A percentile compares a stretch with the other conserved stretches of the same genome.
These are phyloP conservation scores for Stegostoma tigrinum DNA, from an alignment of 2,113 vertebrate species.

Conservation along the genomic window DNA sequence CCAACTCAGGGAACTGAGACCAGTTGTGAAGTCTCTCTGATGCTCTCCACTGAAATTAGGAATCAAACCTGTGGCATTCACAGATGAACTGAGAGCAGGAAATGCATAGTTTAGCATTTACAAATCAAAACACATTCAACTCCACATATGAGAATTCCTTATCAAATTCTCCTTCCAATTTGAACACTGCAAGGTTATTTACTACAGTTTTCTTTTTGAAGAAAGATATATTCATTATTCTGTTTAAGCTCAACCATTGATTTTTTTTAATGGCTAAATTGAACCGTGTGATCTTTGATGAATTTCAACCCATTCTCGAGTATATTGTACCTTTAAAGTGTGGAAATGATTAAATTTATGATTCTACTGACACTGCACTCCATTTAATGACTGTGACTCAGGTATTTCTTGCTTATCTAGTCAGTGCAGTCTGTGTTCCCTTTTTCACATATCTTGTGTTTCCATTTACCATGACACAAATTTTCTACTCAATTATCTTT, in stretches of 20 bases:
- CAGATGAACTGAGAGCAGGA: neutral
- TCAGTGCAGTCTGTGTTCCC: neutral
- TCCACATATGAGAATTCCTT: neutral
- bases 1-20: too few species aligned
- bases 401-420: neutral
- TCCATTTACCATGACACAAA: neutral
- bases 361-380: neutral
- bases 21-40: neutral
- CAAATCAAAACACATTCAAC: neutral
- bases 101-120: neutral
- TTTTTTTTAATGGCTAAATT: neutral
- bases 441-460: neutral
- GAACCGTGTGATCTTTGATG: neutral
- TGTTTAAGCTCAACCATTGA: neutral
- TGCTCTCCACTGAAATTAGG: neutral
- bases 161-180: neutral
- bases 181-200: neutral
- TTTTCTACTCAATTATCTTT: neutral
- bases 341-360: neutral
- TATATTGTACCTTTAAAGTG: neutral
- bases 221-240: neutral
- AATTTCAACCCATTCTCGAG: neutral
- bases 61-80: neutral
- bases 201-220: neutral
- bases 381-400: neutral